Evolutionary conservation across 2,888 invertebrate species (phyloP).

Genomic region (Craniophora ligustri): DNA sequence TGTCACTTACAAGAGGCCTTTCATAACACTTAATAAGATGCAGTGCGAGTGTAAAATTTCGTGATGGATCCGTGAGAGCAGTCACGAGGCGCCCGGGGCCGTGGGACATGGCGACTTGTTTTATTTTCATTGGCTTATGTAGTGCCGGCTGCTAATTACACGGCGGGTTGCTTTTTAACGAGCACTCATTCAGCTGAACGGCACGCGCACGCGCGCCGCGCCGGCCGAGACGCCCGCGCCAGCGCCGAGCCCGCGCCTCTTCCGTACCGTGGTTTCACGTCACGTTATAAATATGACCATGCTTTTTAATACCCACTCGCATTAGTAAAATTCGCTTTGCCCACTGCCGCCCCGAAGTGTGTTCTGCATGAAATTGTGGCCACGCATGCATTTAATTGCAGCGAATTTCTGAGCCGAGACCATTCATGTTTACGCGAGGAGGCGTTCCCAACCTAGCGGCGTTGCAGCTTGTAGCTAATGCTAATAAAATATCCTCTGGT

Average conservation of each 20-base stretch:
- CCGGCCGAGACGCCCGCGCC: conserved; percentile 45
- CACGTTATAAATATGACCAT: conserved; percentile 62
- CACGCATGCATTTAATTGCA: conserved; percentile 43
- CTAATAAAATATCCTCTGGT: conserved; percentile 38
- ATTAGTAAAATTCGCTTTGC: conserved; percentile 53
- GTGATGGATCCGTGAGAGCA: conserved; percentile 82
- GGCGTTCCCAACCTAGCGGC: conserved; percentile 31
- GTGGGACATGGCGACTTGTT: conserved; percentile 76
- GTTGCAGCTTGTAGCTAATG: conserved; percentile 17
- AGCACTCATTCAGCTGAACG: conserved; percentile 80
- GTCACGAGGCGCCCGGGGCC: conserved; percentile 83
- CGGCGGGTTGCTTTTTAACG: conserved; percentile 81
- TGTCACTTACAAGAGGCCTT: conserved; percentile 79
- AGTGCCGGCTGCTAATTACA: conserved; percentile 79
- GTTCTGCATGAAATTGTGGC: conserved; percentile 46
- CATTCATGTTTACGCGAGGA: conserved; percentile 41
- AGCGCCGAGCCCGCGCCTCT: no score
- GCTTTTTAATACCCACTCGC: conserved; percentile 56
- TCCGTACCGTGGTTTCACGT: conserved; percentile 52
- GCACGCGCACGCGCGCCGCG: conserved; percentile 66
- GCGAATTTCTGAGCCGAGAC: conserved; percentile 25
- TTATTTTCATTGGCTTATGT: conserved; percentile 74
- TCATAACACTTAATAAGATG: conserved; percentile 85
- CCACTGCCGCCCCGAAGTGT: conserved; percentile 33
- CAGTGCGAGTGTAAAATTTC: conserved; percentile 80